Evolutionary conservation across 1,140 invertebrate species (phyloP).

Genomic region (Lasioglossum albipes): DNA sequence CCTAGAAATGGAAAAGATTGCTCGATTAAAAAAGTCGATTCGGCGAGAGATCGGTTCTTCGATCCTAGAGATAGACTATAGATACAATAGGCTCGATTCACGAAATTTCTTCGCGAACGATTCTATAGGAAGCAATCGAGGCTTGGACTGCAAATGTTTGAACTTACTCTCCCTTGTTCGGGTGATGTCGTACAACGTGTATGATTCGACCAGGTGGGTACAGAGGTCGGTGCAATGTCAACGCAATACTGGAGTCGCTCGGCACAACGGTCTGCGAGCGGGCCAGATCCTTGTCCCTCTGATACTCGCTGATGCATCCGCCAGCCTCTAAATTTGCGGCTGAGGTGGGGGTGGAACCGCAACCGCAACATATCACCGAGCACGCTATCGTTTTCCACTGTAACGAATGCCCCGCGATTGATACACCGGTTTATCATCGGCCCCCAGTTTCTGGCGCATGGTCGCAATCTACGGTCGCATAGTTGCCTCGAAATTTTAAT

Average conservation of each 20-base stretch:
- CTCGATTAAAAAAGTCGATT: slow-evolving; percentile 13
- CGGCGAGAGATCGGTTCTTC: too few relatives aligned
- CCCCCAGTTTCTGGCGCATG: not conserved
- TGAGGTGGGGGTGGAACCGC: slow-evolving; percentile 84
- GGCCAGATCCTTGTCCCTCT: slow-evolving; percentile 82
- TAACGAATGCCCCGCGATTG: slow-evolving; percentile 37
- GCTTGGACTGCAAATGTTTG: not conserved
- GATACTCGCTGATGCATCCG: slow-evolving; percentile 84
- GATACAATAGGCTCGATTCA: too few relatives aligned
- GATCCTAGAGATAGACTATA: too few relatives aligned
- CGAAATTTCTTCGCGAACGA: too few relatives aligned
- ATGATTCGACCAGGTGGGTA: slow-evolving; percentile 94
- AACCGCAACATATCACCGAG: slow-evolving; percentile 90
- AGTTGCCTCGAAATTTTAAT: too few relatives aligned
- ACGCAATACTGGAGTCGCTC: slow-evolving; percentile 86
- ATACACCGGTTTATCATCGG: not conserved
- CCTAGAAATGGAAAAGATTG: slow-evolving; percentile 80
- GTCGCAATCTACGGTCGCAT: not conserved
- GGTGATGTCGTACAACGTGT: slow-evolving; percentile 94
- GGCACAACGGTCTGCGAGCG: slow-evolving; percentile 84
- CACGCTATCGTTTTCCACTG: slow-evolving; percentile 95
- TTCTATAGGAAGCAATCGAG: too few relatives aligned
- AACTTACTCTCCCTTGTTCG: slow-evolving; percentile 89
- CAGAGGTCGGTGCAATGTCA: slow-evolving; percentile 90
- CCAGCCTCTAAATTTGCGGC: slow-evolving; percentile 84